phyloP scores from a whole-genome alignment of 1,140 invertebrate species.

The Lepidurus packardi region DNA sequence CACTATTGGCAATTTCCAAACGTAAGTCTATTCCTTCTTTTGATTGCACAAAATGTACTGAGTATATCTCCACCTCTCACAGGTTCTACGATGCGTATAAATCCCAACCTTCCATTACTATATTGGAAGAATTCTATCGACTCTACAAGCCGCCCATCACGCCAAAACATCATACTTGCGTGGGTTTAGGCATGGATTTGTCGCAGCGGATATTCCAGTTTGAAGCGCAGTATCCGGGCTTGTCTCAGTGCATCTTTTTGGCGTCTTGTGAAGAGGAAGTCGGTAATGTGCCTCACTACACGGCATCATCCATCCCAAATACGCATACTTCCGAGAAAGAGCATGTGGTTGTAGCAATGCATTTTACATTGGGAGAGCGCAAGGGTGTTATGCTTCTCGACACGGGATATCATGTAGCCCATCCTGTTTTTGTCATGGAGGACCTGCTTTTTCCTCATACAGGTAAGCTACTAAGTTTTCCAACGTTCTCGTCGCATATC shows the following conservation, averaged over 20 bases:
- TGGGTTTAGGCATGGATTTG: constrained; percentile 74
- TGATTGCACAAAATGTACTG: neutral
- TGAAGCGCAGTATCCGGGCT: constrained; percentile 56
- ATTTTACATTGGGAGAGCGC: constrained; percentile 63
- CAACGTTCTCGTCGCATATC: neutral
- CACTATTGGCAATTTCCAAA: constrained; percentile 74
- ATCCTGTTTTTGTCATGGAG: constrained; percentile 77
- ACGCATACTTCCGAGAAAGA: constrained; percentile 62
- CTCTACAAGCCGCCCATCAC: constrained; percentile 71
- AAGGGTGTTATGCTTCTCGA: constrained; percentile 71
- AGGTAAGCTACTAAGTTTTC: constrained; percentile 46
- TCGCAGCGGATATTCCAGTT: constrained; percentile 54
- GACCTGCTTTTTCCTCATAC: constrained; percentile 79
- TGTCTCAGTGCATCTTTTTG: constrained; percentile 61
- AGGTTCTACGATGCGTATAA: constrained; percentile 68
- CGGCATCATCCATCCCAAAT: constrained; percentile 38
- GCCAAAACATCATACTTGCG: constrained; percentile 73
- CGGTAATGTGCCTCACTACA: constrained; percentile 37
- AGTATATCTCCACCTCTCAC: constrained; percentile 25
- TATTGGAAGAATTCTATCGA: constrained; percentile 61
- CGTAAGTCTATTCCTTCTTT: constrained; percentile 44
- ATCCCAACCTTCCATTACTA: constrained; percentile 50
- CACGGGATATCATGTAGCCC: constrained; percentile 81
- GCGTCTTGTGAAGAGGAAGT: constrained; percentile 74
- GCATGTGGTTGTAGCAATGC: constrained; percentile 75